phyloP scores from a whole-genome alignment of 2,888 invertebrate species.

The Sarcophaga rosellei region DNA sequence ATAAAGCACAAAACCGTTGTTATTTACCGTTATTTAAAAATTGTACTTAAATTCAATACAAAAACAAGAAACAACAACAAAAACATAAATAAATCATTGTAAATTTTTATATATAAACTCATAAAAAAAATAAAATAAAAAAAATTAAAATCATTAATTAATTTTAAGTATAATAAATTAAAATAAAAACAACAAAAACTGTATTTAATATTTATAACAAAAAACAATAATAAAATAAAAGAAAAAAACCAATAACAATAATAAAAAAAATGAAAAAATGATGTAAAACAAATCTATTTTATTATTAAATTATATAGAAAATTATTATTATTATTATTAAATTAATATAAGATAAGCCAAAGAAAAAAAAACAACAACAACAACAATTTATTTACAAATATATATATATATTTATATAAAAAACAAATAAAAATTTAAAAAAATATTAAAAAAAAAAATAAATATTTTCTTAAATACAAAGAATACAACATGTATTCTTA shows the following conservation, averaged over 20 bases:
- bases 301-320: slow-evolving; percentile 58
- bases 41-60: background rate
- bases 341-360: slow-evolving; percentile 80
- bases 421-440: background rate
- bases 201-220: slow-evolving; percentile 71
- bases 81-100: too few relatives aligned
- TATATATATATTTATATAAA: slow-evolving; percentile 21
- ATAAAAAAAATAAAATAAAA: slow-evolving; percentile 13
- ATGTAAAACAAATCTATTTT: slow-evolving; percentile 62
- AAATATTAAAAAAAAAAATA: slow-evolving; percentile 3
- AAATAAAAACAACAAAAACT: slow-evolving; percentile 70
- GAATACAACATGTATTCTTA: background rate
- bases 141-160: slow-evolving; percentile 49
- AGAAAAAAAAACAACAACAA: slow-evolving; percentile 72
- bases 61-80: too few relatives aligned
- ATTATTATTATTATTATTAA: slow-evolving; percentile 44
- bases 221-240: slow-evolving; percentile 60
- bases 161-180: slow-evolving; percentile 50
- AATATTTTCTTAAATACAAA: background rate
- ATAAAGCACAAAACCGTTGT: too few relatives aligned
- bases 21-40: background rate
- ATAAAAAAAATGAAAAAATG: slow-evolving; percentile 59
- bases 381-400: slow-evolving; percentile 61
- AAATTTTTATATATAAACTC: background rate
- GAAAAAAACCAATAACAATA: slow-evolving; percentile 69